phyloP scores from a whole-genome alignment of 2,113 vertebrate genomes.

The Geothlypis trichas region DNA sequence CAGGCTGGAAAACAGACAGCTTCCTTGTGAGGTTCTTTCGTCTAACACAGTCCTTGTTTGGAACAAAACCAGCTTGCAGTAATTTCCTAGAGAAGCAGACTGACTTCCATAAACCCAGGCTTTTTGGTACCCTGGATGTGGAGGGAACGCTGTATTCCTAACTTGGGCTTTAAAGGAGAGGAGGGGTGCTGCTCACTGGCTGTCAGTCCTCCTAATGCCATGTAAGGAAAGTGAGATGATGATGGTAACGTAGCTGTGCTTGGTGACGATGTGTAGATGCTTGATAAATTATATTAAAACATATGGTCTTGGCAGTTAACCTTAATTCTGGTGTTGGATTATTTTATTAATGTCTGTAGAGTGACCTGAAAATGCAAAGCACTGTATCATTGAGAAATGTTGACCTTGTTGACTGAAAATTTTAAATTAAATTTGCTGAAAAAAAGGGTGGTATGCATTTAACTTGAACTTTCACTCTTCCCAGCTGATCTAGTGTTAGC shows the following conservation, averaged over 20 bases:
- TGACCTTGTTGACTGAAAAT: neutral
- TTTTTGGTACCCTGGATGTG: neutral
- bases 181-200: neutral
- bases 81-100: neutral
- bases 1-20: neutral
- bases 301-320: neutral
- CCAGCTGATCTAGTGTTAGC: neutral
- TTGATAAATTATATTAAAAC: conserved; percentile 31
- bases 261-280: neutral
- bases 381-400: neutral
- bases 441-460: neutral
- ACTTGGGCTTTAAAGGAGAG: neutral
- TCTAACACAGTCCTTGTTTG: neutral
- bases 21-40: neutral
- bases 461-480: neutral
- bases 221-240: neutral
- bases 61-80: neutral
- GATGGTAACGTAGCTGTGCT: neutral
- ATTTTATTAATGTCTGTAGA: neutral
- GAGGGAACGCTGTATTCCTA: neutral
- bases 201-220: neutral
- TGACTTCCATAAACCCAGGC: neutral
- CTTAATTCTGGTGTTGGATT: conserved; percentile 15
- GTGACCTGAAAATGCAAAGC: conserved; percentile 3
- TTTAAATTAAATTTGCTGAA: neutral